Percentiles rank a stretch among this genome's conserved stretches.
Conservation (phyloP, 1,140 invertebrate genomes). For the Capitella teleta region DNA sequence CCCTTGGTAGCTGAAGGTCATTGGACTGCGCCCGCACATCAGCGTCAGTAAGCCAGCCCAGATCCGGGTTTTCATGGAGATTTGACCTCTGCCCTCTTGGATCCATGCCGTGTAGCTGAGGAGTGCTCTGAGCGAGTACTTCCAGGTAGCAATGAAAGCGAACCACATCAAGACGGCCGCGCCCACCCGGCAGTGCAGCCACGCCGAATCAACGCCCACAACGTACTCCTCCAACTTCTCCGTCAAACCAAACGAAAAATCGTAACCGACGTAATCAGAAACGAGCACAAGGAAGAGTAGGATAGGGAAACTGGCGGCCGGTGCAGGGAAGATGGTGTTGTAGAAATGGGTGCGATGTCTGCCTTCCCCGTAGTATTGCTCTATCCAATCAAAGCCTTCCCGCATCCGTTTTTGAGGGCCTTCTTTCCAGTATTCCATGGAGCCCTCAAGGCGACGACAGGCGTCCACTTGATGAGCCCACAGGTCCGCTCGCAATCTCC, state of each 20-base stretch:
- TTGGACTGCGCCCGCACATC: constrained; percentile 57
- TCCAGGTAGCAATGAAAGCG: constrained; percentile 47
- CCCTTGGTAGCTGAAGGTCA: constrained; percentile 92
- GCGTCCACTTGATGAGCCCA: too few relatives aligned
- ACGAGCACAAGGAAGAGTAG: constrained; percentile 65
- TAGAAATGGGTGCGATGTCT: constrained; percentile 91
- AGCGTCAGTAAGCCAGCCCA: constrained; percentile 56
- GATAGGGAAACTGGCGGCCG: constrained; percentile 72
- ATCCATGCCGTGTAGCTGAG: constrained; percentile 97
- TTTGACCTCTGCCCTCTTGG: constrained; percentile 72
- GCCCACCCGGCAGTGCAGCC: constrained; percentile 26
- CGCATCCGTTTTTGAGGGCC: too few relatives aligned
- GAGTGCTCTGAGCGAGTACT: constrained; percentile 74
- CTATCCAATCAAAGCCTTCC: too few relatives aligned
- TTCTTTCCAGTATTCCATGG: too few relatives aligned
- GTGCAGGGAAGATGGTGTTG: constrained; percentile 89
- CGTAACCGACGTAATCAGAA: constrained; percentile 65
- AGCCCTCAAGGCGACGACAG: too few relatives aligned
- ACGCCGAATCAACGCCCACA: too few relatives aligned
- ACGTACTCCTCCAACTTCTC: constrained; percentile 23
- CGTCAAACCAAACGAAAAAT: constrained; percentile 44
- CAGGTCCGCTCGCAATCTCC: too few relatives aligned
- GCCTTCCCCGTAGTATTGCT: too few relatives aligned
- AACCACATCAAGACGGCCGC: constrained; percentile 31
- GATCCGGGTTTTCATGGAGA: constrained; percentile 63